Evolutionary conservation across 1,140 invertebrate genomes (phyloP).

Genomic region (Monochamus saltuarius): DNA sequence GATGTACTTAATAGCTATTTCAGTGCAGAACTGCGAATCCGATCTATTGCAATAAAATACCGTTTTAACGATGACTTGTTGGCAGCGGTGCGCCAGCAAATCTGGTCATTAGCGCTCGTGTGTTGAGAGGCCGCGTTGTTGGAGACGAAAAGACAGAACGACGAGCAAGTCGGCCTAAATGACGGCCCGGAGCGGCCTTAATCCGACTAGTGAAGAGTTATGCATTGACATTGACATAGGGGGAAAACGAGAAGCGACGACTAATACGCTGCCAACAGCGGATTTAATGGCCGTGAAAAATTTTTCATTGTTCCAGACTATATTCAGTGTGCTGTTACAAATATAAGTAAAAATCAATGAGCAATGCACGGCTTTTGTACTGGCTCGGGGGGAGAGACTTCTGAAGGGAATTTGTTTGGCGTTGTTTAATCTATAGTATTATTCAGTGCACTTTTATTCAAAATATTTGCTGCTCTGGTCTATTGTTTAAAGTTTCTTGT

Average conservation of each 20-base stretch:
- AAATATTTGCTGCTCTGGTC: background rate
- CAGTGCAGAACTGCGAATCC: no score
- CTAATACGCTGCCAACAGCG: background rate
- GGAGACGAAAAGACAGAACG: no score
- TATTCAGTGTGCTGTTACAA: constrained; percentile 11
- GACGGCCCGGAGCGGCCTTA: background rate
- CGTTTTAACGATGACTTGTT: no score
- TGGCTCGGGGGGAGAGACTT: no score
- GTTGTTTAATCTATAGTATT: no score
- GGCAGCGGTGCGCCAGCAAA: no score
- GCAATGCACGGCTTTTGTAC: constrained; percentile 3
- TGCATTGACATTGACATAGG: constrained; percentile 10
- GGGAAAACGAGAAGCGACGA: background rate
- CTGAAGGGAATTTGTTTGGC: no score
- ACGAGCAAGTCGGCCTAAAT: no score
- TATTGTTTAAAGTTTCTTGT: background rate
- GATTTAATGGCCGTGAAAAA: constrained; percentile 4
- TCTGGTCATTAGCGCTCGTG: no score
- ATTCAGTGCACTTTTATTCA: background rate
- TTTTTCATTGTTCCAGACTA: constrained; percentile 9
- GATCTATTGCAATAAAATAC: no score
- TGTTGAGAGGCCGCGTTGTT: no score
- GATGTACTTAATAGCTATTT: no score
- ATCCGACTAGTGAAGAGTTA: constrained; percentile 10
- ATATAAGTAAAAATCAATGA: constrained; percentile 11